These are phyloP conservation scores for Nycticryphes semicollaris DNA, from an alignment of 2,113 vertebrate species.

Conservation along the genomic window DNA sequence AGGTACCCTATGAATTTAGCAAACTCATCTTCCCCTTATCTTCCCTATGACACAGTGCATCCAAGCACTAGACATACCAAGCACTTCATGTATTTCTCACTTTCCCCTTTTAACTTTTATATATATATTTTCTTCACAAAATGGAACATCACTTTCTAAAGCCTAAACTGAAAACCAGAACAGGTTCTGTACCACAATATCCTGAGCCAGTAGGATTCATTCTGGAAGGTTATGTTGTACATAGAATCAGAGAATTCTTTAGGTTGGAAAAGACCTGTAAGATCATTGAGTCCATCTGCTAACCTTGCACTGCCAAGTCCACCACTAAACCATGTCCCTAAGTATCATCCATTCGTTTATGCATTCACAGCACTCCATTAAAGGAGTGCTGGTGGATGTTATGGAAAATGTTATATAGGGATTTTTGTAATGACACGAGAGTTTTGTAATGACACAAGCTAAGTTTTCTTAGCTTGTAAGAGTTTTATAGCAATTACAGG, in stretches of 20 bases:
- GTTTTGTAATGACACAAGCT: neutral
- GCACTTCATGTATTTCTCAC: neutral
- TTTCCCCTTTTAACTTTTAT: neutral
- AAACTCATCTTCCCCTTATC: neutral
- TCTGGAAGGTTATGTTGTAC: neutral
- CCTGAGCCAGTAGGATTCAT: neutral
- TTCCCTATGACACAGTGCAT: neutral
- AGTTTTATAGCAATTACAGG: neutral
- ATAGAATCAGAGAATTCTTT: rapidly evolving
- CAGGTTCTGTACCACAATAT: neutral
- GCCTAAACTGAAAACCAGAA: neutral
- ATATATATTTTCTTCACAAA: neutral
- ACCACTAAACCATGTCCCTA: neutral
- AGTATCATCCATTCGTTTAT: neutral
- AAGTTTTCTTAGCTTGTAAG: neutral
- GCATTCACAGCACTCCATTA: neutral
- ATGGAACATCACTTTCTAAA: neutral
- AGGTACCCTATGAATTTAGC: neutral
- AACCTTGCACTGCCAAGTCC: neutral
- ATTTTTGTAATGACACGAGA: neutral
- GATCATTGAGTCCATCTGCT: neutral
- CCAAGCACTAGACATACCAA: neutral
- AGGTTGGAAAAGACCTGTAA: neutral
- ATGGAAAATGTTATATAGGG: neutral
- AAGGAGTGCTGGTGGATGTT: neutral